Base-by-base conservation (phyloP, 1,140 invertebrate genomes). In the Scaptodrosophila lebanonensis region DNA sequence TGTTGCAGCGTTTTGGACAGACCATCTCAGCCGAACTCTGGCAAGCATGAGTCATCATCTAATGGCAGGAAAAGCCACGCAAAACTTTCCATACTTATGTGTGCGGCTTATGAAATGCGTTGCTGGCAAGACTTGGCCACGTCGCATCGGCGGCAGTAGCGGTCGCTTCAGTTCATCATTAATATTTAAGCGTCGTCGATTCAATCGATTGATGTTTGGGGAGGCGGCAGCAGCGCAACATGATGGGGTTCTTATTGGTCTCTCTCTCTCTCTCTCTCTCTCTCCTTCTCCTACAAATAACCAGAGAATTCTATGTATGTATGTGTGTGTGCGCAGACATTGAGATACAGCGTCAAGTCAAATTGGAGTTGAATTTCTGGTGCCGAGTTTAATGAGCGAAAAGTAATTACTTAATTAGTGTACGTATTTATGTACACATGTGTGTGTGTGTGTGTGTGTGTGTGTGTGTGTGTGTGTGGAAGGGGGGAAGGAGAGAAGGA, bases 341-440 rank as follows among this genome's bases (percentile, higher is more conserved):
- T n/a, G n/a, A n/a, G n/a, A n/a, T n/a, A 77, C 71, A 59, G 61
- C 73, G 56, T 79, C 68, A 68, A 68, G 54, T 66, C 75, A 67
- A 82, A 82, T 82, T 79, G 75, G 56, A 69, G 73, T 79, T 79
- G 73, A 79, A 82, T 82, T 73, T 59, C 29, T 60, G 52, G 18
- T 22, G 49, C 48, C 36, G 35, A 49, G 65, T 68, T 79, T 73
- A 79, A 79, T 79, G 75, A 82, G 75, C 73, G 73, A 82, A 79
- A 82, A 66, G 73, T 79, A 79, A 79, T 79, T 79, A 79, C 73
- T 79, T 79, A 79, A 79, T 79, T 79, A 79, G 73, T 82, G 71
- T 56, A 44, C 43, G 40, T 51, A 39, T 67, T 27, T 35, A 7
- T 43, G 44, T 36, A 9, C 9, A 11, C 32, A 12, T 43, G 40